Percentiles rank a stretch among this genome's conserved stretches.
Evolutionary conservation across 2,797 vertebrate genomes (phyloP).

Genomic region (Kryptopterus vitreolus): DNA sequence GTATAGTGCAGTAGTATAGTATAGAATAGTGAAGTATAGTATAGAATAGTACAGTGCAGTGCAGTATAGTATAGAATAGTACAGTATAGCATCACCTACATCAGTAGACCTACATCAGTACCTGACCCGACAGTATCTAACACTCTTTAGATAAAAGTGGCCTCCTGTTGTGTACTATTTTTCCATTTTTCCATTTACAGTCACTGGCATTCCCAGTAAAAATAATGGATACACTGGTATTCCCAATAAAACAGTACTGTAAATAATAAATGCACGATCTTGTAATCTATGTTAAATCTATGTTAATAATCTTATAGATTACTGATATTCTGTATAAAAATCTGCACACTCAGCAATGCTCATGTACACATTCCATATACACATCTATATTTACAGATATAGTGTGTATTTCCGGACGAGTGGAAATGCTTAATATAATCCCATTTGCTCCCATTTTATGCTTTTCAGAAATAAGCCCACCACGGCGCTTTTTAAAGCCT

Average conservation of each 20-base stretch:
- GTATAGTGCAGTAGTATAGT: too few relatives aligned
- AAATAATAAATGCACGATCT: not conserved
- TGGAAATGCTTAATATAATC: slow-evolving; percentile 12
- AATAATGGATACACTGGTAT: too few relatives aligned
- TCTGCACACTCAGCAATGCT: not conserved
- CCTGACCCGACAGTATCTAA: too few relatives aligned
- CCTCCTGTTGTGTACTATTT: too few relatives aligned
- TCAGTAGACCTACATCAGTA: too few relatives aligned
- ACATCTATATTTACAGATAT: not conserved
- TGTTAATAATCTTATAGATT: not conserved
- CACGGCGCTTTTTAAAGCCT: slow-evolving; percentile 18
- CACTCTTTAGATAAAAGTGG: too few relatives aligned
- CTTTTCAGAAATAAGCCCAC: slow-evolving; percentile 14
- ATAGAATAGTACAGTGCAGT: too few relatives aligned
- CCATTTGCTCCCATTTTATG: slow-evolving; percentile 18
- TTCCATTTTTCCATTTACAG: too few relatives aligned
- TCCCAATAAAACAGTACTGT: not conserved
- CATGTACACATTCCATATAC: not conserved
- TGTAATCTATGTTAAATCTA: not conserved
- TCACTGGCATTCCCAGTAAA: too few relatives aligned
- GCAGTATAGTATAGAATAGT: too few relatives aligned
- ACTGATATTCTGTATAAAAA: not conserved
- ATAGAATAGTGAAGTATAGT: too few relatives aligned
- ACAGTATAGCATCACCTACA: too few relatives aligned
- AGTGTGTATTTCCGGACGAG: not conserved